phyloP scores from a whole-genome alignment of 2,797 vertebrate genomes.

The Ciconia nigra region DNA sequence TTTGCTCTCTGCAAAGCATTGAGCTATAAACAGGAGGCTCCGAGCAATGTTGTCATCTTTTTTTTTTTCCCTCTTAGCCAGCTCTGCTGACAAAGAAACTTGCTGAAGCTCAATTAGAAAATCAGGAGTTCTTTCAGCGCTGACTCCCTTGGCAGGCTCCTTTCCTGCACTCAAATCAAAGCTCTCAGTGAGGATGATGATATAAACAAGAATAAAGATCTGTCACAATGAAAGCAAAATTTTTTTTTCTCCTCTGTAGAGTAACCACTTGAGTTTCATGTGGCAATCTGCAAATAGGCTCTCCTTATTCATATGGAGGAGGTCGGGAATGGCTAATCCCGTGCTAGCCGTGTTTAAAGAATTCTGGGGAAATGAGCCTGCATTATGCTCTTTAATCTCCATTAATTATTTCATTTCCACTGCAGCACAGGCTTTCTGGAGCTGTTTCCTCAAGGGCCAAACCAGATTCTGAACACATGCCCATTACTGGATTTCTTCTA shows the following conservation, averaged over 20 bases:
- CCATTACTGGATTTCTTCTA: not conserved
- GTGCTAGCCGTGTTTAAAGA: not conserved
- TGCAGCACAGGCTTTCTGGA: not conserved
- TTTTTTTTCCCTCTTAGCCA: not conserved
- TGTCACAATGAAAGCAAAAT: not conserved
- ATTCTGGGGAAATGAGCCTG: not conserved
- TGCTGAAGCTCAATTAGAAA: not conserved
- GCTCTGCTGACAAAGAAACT: not conserved
- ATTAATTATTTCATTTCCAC: not conserved
- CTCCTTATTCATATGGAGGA: not conserved
- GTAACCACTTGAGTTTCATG: not conserved
- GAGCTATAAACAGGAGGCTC: not conserved
- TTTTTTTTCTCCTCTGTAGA: not conserved
- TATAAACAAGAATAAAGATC: slow-evolving; percentile 20
- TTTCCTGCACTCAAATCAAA: not conserved
- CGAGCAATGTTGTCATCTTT: not conserved
- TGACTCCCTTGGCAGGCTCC: not conserved
- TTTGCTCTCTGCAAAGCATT: not conserved
- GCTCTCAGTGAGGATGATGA: not conserved
- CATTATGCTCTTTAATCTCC: not conserved
- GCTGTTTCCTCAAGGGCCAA: not conserved
- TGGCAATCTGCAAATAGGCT: not conserved
- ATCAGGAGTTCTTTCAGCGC: not conserved
- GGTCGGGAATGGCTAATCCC: not conserved
- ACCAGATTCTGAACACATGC: not conserved